phyloP scores from a whole-genome alignment of 2,888 invertebrate species.

The Arge pagana region DNA sequence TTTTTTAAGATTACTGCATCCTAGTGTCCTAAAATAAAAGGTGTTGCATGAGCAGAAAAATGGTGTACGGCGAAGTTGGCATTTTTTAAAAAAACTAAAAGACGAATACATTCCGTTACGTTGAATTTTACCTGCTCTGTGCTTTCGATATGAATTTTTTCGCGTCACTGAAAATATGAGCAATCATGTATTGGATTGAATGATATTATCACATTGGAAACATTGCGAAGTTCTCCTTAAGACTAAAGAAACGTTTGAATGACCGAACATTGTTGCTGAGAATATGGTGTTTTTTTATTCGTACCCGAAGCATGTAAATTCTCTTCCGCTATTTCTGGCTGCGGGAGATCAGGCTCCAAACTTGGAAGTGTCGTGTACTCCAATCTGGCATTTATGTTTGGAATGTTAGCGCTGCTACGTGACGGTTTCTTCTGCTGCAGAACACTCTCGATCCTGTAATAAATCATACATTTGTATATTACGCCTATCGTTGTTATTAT shows the following conservation, averaged over 20 bases:
- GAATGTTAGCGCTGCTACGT: slow-evolving; percentile 46
- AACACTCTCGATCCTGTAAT: slow-evolving; percentile 54
- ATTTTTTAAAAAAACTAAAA: slow-evolving; percentile 8
- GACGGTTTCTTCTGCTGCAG: slow-evolving; percentile 55
- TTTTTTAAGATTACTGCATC: no score
- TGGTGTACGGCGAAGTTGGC: no score
- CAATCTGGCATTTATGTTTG: slow-evolving; percentile 53
- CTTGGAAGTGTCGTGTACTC: slow-evolving; percentile 58
- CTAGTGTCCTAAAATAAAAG: no score
- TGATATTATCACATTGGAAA: no score
- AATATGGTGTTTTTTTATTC: no score
- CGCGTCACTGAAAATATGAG: slow-evolving; percentile 43
- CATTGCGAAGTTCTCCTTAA: no score
- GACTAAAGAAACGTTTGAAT: no score
- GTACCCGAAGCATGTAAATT: slow-evolving; percentile 43
- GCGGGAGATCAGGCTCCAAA: slow-evolving; percentile 53
- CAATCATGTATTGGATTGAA: slow-evolving; percentile 18
- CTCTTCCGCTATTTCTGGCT: slow-evolving; percentile 42
- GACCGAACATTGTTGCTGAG: no score
- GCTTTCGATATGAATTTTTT: slow-evolving; percentile 38
- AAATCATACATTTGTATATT: no score
- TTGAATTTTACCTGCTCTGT: slow-evolving; percentile 42
- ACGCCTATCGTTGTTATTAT: no score
- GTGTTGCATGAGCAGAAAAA: no score
- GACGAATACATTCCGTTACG: slow-evolving; percentile 9